Evolutionary conservation across 2,888 invertebrate genomes (phyloP), one percentile per base, ranked within the genome.

Genomic region (Andrena chrysosceles): DNA sequence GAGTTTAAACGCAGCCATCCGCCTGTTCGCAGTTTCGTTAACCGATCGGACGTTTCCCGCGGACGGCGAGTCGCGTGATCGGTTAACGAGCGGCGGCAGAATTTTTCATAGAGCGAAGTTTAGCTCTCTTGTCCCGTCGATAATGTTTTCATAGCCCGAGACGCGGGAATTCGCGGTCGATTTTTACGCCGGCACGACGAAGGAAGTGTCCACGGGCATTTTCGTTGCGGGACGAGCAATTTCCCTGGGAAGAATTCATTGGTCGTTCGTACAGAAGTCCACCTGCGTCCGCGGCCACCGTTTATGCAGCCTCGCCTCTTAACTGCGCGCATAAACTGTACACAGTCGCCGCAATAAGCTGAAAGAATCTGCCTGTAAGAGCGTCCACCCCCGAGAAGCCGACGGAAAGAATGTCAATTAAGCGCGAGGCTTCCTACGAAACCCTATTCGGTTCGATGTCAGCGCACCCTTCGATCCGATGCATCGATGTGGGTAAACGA

Each of bases 231-330:
- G 63, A 74, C 62, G 76, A 64, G 87, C 89, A 87, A 90, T 90
- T 88, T 90, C 81, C 86, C 70, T 35, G 63, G 63, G 73, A 79
- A 86, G 86, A 90, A 90, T 90, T 90, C 87, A 90, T 91, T 86
- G 87, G 76, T 74, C 86, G 85, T 86, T 85, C 80, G 80, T 78
- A 52, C 33, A 69, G 70, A 76, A 84, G 86, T 89, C 84, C 90
- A 91, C 91, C 91, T 91, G 91, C 85, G 88, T 64, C 89, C 86
- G 63, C 78, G 20, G 52, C 71, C 1, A 42, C 63, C 76, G 79
- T 88, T 89, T 86, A 84, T 84, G 81, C 85, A 84, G 66, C 78
- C 77, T 59, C 64, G 68, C 79, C 77, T 82, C 82, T 85, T 84
- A 82, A 85, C 84, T 70, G 81, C 64, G 29, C 48, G 73, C 81